phyloP scores from a whole-genome alignment of 2,113 vertebrate genomes.

The Bucco capensis region DNA sequence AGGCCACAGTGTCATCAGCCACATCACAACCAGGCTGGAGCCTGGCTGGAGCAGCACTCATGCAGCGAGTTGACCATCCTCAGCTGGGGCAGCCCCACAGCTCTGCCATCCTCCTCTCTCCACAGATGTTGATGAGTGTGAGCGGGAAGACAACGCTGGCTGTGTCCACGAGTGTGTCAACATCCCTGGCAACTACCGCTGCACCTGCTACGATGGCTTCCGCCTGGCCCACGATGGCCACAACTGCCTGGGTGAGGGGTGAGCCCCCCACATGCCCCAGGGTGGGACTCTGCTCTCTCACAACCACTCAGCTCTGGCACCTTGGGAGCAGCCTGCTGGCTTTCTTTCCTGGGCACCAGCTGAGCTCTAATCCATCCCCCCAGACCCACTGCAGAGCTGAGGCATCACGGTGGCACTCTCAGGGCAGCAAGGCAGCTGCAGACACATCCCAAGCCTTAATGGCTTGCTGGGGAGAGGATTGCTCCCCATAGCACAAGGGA shows the following conservation, averaged over 20 bases:
- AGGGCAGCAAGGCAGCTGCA: not conserved
- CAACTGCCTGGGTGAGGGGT: constrained; percentile 90
- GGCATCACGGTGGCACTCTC: fast-evolving
- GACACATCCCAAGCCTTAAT: fast-evolving
- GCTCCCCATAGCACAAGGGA: fast-evolving
- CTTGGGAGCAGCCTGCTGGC: not conserved
- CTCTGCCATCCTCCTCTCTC: not conserved
- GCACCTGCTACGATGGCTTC: constrained; percentile 96
- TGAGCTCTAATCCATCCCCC: too few species aligned
- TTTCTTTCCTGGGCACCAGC: not conserved
- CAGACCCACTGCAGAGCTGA: fast-evolving
- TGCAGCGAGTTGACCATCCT: not conserved
- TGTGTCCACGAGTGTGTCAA: constrained; percentile 98
- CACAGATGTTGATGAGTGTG: constrained; percentile 93
- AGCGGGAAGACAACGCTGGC: constrained; percentile 90
- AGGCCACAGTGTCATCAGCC: not conserved
- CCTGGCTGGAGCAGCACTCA: not conserved
- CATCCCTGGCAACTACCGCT: constrained; percentile 96
- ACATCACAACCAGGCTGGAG: not conserved
- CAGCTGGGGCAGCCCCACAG: not conserved
- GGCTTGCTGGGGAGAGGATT: not conserved
- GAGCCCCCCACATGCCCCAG: fast-evolving
- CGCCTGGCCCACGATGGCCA: constrained; percentile 92
- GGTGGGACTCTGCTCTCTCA: fast-evolving
- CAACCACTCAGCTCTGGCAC: not conserved